Evolutionary conservation across 2,888 invertebrate species (phyloP).

Genomic region (Azorinus chamasolen): DNA sequence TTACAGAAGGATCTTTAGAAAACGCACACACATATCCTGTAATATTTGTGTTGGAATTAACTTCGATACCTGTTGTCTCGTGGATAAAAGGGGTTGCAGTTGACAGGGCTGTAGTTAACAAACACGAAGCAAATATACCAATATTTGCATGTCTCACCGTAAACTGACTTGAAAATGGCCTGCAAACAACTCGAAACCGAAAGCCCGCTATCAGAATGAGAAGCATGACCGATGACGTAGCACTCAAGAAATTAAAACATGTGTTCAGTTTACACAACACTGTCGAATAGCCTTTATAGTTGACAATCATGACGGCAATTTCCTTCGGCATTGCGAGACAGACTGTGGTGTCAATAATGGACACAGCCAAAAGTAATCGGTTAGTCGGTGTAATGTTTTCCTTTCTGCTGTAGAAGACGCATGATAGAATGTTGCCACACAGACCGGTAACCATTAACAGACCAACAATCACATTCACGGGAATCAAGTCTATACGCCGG

Average conservation of each 20-base stretch:
- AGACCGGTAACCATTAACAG: conserved; percentile 1
- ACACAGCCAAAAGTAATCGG: neutral
- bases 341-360: neutral
- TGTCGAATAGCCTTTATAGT: neutral
- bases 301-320: neutral
- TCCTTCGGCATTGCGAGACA: conserved; percentile 7
- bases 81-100: neutral
- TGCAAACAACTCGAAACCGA: conserved; percentile 5
- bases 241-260: neutral
- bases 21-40: too few species aligned
- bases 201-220: neutral
- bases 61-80: neutral
- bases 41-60: too few species aligned
- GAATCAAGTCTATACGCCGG: neutral
- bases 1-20: too few species aligned
- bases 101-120: neutral
- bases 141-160: neutral
- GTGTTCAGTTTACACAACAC: conserved; percentile 4
- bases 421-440: neutral
- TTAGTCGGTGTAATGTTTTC: neutral
- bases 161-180: neutral
- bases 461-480: neutral
- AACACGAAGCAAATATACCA: neutral
- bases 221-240: neutral
- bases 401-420: neutral